A percentile compares a stretch with the other conserved stretches of the same genome.
Evolutionary conservation across 2,113 vertebrate genomes (phyloP).

Genomic region (Gyps fulvus): DNA sequence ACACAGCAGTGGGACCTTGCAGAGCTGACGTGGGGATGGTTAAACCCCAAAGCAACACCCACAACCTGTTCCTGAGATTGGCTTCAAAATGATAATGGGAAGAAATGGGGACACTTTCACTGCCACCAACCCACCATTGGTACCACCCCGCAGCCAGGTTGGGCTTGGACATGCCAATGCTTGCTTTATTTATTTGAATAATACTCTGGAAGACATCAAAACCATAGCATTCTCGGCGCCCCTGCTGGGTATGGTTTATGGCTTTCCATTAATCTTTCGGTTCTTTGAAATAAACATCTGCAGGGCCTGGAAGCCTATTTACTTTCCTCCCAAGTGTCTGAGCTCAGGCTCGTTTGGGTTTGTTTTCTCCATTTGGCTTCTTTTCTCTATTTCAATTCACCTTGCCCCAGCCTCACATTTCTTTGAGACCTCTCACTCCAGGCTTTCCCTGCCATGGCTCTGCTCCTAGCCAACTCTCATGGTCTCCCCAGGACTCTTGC

Average conservation of each 20-base stretch:
- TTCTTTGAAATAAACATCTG: conserved; percentile 3
- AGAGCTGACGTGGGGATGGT: background rate
- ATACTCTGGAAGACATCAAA: background rate
- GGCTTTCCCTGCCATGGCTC: background rate
- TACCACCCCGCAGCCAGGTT: background rate
- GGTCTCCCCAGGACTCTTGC: background rate
- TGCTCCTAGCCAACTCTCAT: background rate
- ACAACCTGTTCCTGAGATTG: accelerated
- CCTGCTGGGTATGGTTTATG: background rate
- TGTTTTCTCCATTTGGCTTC: background rate
- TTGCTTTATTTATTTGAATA: background rate
- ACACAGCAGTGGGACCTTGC: background rate
- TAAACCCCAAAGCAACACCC: background rate
- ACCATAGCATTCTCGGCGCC: accelerated
- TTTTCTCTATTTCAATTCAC: background rate
- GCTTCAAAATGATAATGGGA: background rate
- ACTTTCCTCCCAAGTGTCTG: background rate
- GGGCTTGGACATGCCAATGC: background rate
- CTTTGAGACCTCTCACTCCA: background rate
- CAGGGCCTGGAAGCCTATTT: background rate
- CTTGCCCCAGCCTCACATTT: background rate
- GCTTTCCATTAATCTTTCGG: background rate
- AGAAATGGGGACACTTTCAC: background rate
- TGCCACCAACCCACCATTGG: background rate
- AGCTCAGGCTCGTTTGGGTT: background rate